Evolutionary conservation across 2,797 vertebrate genomes (phyloP).

Genomic region (Yasuhikotakia modesta): DNA sequence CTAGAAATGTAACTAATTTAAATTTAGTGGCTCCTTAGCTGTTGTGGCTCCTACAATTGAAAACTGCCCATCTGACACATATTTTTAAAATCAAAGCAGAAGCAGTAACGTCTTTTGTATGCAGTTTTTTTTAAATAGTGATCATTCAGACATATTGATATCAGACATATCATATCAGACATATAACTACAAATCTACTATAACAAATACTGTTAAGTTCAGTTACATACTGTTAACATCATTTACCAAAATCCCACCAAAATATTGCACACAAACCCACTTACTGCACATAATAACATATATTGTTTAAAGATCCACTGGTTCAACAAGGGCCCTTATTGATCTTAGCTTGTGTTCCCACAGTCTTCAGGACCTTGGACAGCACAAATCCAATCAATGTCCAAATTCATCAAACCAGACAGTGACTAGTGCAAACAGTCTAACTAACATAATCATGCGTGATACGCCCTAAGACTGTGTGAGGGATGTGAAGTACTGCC

Average conservation of each 20-base stretch:
- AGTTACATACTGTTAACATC: no score
- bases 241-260: background rate
- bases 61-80: no score
- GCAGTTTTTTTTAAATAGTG: no score
- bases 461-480: background rate
- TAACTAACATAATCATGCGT: background rate
- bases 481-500: background rate
- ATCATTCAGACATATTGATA: background rate
- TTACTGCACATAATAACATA: background rate
- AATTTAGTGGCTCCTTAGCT: no score
- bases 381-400: constrained; percentile 61
- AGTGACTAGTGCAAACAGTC: background rate
- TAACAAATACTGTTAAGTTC: no score
- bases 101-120: no score
- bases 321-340: constrained; percentile 1
- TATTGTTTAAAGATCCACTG: background rate
- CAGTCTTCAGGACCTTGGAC: constrained; percentile 71
- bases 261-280: background rate
- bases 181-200: background rate
- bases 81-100: no score
- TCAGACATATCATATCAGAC: no score
- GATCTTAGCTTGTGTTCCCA: constrained; percentile 48
- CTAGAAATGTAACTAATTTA: no score
- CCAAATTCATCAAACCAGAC: constrained; percentile 18
- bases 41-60: no score